A percentile compares a stretch with the other conserved stretches of the same genome.
Conservation (phyloP, 2,797 vertebrate species). For the Tiaroga cobitis region DNA sequence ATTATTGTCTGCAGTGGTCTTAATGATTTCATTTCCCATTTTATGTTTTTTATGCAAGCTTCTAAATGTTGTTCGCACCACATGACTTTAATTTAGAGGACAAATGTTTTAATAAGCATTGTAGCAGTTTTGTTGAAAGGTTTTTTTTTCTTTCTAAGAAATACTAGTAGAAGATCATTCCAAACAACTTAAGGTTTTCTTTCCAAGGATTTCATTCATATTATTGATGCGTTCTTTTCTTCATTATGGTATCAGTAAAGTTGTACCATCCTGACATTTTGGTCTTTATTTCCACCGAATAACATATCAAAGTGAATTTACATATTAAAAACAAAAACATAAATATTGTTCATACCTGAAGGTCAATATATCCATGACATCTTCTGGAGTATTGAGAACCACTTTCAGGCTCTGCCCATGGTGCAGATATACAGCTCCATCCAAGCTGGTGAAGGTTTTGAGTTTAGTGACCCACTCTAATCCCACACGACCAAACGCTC, state of each 20-base stretch:
- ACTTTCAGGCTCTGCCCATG: conserved; percentile 83
- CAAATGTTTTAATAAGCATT: neutral
- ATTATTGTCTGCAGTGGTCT: too few species aligned
- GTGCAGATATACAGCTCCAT: conserved; percentile 83
- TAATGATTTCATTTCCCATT: too few species aligned
- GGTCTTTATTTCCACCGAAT: neutral
- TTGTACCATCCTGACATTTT: neutral
- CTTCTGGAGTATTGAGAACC: conserved; percentile 85
- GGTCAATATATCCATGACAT: conserved; percentile 83
- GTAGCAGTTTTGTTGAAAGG: neutral
- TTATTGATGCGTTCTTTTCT: neutral
- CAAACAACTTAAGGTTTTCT: neutral
- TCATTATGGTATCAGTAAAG: neutral
- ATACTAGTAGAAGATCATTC: too few species aligned
- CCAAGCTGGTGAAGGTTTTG: conserved; percentile 80
- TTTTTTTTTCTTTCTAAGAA: too few species aligned
- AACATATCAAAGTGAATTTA: neutral
- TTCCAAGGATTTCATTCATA: too few species aligned
- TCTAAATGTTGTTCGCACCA: neutral
- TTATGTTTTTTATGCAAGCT: too few species aligned
- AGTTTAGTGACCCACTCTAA: conserved; percentile 82
- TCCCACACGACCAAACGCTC: conserved; percentile 79
- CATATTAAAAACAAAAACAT: neutral
- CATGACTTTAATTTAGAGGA: neutral
- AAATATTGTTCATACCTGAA: conserved; percentile 75